Base-by-base conservation (phyloP, 2,888 invertebrate genomes). In the Macaria notata region DNA sequence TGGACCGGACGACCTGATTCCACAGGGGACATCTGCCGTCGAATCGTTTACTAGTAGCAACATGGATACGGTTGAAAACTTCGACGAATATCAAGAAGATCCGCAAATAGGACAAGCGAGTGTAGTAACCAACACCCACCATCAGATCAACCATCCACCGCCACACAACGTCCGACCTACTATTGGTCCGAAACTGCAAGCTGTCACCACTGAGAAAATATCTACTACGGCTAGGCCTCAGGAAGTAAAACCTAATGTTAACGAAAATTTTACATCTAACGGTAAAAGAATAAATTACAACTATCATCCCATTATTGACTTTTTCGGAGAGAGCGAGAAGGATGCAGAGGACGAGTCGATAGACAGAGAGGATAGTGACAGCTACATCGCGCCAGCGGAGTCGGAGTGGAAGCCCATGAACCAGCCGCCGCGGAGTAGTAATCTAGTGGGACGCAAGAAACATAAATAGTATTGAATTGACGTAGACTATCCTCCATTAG, bases 221-320 rank as follows among this genome's bases (percentile, higher is more conserved):
- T 70, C 71, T 4, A 70, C 71, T 4, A 75, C 73, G 19, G 64
- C 69, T 8, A 78, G 65, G 53, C 65, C 76, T 29, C 62, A 68
- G 38, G 78, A 79, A 59, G 75, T 73, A 59, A 71, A 66, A 49
- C 72, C 70, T 39, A 60, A 64, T 29, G 63, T 59, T 3, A 78
- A 75, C 46, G 81, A 85, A 50, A 76, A 77, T 48, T 72, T 73
- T 19, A 70, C 71, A 29, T 65, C 75, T 0, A 83, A 79, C 57
- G 80, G 80, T 9, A 92, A 93, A 72, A 92, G 94, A 71, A 93
- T 96, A 44, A 96, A 96, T 84, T 96, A 96, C 75, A 95, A 94
- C 75, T 96, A 96, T 71, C 96, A 96, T 81, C 96, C 96, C 1
- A 96, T 96, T 48, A 95, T 96, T 66, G 96, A 96, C 73, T 96